Evolutionary conservation across 1,140 invertebrate species (phyloP).

Genomic region (Doryteuthis pealeii): DNA sequence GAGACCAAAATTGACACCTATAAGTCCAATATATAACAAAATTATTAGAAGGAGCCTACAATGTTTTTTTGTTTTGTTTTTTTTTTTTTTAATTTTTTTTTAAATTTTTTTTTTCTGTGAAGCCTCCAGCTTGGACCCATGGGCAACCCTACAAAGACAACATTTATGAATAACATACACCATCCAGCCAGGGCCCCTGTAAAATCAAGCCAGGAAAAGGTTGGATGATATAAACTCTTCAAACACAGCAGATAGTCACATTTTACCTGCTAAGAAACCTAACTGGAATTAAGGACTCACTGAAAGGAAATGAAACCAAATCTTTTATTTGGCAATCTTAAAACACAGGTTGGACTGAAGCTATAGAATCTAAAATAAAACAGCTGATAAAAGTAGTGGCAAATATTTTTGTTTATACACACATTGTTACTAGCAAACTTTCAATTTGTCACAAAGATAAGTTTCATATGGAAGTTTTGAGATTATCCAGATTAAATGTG

Average conservation of each 20-base stretch:
- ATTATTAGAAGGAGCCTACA: background rate
- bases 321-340: background rate
- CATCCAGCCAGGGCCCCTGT: background rate
- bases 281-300: constrained; percentile 6
- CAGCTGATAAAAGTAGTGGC: too few species aligned
- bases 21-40: constrained; percentile 14
- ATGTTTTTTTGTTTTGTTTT: background rate
- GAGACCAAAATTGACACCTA: constrained; percentile 13
- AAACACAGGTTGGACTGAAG: too few species aligned
- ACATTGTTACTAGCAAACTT: too few species aligned
- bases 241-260: too few species aligned
- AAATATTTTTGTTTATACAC: too few species aligned
- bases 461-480: too few species aligned
- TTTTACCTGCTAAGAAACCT: constrained; percentile 9
- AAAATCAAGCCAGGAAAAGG: constrained; percentile 13
- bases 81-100: background rate
- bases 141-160: constrained; percentile 13
- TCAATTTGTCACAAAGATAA: too few species aligned
- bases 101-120: background rate
- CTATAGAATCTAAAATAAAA: too few species aligned
- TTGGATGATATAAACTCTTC: background rate
- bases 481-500: too few species aligned
- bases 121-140: constrained; percentile 9
- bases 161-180: constrained; percentile 7
- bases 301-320: constrained; percentile 10